phyloP scores from a whole-genome alignment of 23 tunicate genomes.

The Styela plicata region DNA sequence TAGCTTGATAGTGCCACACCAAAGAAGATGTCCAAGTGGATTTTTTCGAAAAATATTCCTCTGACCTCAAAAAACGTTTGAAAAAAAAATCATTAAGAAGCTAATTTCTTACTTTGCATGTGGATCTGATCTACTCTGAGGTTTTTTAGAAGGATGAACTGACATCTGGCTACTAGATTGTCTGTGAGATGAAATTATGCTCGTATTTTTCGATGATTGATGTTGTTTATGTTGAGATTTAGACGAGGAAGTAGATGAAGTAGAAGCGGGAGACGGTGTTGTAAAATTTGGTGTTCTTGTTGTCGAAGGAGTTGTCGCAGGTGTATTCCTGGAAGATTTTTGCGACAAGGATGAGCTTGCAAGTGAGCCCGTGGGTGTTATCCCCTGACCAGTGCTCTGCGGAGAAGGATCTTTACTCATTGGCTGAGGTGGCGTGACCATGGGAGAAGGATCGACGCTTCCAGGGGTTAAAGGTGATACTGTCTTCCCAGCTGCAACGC shows the following conservation, averaged over 20 bases:
- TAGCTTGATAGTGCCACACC: no score
- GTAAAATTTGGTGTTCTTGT: slow-evolving; percentile 19
- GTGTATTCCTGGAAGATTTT: neutral
- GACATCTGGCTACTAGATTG: slow-evolving; percentile 1
- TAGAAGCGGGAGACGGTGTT: slow-evolving; percentile 32
- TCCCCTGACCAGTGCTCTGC: neutral
- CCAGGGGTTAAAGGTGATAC: slow-evolving; percentile 10
- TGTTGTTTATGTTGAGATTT: slow-evolving; percentile 15
- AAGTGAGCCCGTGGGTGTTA: slow-evolving; percentile 1
- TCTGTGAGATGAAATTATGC: neutral
- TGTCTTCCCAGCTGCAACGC: neutral
- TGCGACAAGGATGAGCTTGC: neutral
- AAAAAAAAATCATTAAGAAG: no score
- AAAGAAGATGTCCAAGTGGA: no score
- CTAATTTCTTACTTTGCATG: slow-evolving; percentile 1
- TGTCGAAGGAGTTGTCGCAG: slow-evolving; percentile 1
- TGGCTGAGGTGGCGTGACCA: neutral
- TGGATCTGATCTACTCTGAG: neutral
- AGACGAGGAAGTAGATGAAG: slow-evolving; percentile 21
- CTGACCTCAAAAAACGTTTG: no score
- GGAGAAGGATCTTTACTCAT: slow-evolving; percentile 12
- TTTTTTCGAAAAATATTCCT: no score
- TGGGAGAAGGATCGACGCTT: neutral
- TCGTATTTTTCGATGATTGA: neutral
- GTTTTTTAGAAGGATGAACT: neutral